Conservation (phyloP, 2,888 invertebrate genomes). For the Brachypterus glaber region DNA sequence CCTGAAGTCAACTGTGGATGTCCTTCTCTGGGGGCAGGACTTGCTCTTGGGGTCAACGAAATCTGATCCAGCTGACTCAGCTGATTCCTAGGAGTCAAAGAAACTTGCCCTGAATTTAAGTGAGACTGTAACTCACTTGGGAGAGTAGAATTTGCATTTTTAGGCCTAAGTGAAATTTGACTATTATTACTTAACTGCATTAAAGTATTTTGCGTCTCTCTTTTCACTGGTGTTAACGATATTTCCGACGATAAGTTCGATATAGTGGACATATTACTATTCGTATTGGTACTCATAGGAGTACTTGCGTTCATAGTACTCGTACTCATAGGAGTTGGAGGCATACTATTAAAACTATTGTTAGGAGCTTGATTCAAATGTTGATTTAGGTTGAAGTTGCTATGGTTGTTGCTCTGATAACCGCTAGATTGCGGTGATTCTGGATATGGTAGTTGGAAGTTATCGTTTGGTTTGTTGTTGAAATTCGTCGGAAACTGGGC, state of each 20-base stretch:
- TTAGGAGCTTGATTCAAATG: background rate
- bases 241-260: constrained; percentile 25
- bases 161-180: background rate
- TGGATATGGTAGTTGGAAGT: constrained; percentile 21
- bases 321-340: constrained; percentile 20
- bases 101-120: background rate
- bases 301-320: too few relatives aligned
- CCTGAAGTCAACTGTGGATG: background rate
- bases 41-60: background rate
- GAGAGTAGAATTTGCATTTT: background rate
- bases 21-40: background rate
- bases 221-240: constrained; percentile 18
- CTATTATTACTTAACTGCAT: background rate
- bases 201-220: constrained; percentile 8
- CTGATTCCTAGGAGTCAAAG: background rate
- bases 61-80: background rate
- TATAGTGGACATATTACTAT: constrained; percentile 14
- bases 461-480: constrained; percentile 13
- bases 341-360: constrained; percentile 25
- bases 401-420: constrained; percentile 12
- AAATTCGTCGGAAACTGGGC: constrained; percentile 18
- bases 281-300: constrained; percentile 17
- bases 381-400: background rate
- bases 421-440: constrained; percentile 7
- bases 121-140: background rate